Percentiles rank a stretch among this genome's conserved stretches.
Conservation (phyloP, 1,140 invertebrate genomes). For the Telenomus remus region DNA sequence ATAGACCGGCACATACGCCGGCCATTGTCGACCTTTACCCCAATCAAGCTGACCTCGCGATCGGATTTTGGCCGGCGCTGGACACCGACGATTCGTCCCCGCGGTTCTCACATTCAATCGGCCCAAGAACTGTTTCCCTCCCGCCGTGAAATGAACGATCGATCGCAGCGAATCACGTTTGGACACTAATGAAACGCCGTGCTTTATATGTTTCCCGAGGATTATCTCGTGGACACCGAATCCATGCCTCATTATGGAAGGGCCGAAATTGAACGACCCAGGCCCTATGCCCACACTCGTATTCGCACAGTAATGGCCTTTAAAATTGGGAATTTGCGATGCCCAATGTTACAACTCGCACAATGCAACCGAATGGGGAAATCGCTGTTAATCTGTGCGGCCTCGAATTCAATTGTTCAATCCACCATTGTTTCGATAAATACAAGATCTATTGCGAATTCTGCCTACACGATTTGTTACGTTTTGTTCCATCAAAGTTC, state of each 20-base stretch:
- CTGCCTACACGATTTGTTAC: too few relatives aligned
- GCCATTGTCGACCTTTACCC: slow-evolving; percentile 61
- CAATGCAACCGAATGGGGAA: neutral
- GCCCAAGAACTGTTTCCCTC: slow-evolving; percentile 20
- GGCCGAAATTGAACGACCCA: slow-evolving; percentile 1
- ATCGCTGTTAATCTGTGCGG: neutral
- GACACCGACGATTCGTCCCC: slow-evolving; percentile 13
- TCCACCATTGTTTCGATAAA: neutral
- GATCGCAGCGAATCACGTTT: slow-evolving; percentile 31
- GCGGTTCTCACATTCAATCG: slow-evolving; percentile 43
- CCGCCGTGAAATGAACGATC: slow-evolving; percentile 41
- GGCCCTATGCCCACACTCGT: neutral
- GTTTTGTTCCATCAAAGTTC: too few relatives aligned
- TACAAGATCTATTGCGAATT: neutral
- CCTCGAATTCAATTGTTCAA: neutral
- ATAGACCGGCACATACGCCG: slow-evolving; percentile 66
- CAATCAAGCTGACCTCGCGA: slow-evolving; percentile 27
- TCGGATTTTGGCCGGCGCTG: slow-evolving; percentile 26
- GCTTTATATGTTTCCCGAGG: slow-evolving; percentile 28
- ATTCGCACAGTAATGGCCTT: slow-evolving; percentile 23
- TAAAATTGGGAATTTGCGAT: slow-evolving; percentile 34
- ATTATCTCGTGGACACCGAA: slow-evolving; percentile 19
- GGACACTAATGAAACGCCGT: slow-evolving; percentile 17
- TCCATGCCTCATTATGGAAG: slow-evolving; percentile 29
- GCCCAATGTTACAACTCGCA: neutral